Conservation (phyloP, 2,888 invertebrate genomes). For the Drosophila trichaetosa region DNA sequence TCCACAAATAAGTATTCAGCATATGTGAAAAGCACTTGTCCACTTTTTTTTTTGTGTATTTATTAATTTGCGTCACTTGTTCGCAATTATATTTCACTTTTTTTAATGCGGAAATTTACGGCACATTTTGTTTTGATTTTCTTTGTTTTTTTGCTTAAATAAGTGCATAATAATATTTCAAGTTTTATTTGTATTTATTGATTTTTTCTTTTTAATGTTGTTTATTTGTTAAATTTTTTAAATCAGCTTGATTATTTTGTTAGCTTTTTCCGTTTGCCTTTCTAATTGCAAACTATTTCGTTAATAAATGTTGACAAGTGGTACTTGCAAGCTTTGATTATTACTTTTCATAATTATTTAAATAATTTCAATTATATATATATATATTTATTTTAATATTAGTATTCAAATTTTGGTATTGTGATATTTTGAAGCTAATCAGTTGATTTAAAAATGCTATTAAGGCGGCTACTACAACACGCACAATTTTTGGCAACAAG, state of each 20-base stretch:
- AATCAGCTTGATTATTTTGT: not conserved
- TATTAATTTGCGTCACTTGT: constrained; percentile 23
- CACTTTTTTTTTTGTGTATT: not conserved
- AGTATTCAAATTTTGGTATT: not conserved
- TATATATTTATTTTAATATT: not conserved
- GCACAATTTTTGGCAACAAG: constrained; percentile 45
- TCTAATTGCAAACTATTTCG: not conserved
- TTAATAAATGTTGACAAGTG: not conserved
- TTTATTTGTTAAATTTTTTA: not conserved
- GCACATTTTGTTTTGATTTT: not conserved
- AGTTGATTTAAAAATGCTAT: not conserved
- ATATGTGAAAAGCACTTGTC: constrained; percentile 9
- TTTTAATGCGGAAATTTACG: not conserved
- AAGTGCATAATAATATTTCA: not conserved
- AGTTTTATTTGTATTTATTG: not conserved
- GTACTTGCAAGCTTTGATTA: not conserved
- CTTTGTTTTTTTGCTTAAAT: not conserved
- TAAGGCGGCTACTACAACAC: not conserved
- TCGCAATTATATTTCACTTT: not conserved
- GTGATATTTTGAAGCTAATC: constrained; percentile 17
- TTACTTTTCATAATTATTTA: not conserved
- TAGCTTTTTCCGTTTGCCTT: not conserved
- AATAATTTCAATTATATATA: not conserved
- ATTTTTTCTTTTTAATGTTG: not conserved
- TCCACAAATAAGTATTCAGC: constrained; percentile 3